Conservation (phyloP, 2,797 vertebrate genomes). For the Acanthiza pusilla region DNA sequence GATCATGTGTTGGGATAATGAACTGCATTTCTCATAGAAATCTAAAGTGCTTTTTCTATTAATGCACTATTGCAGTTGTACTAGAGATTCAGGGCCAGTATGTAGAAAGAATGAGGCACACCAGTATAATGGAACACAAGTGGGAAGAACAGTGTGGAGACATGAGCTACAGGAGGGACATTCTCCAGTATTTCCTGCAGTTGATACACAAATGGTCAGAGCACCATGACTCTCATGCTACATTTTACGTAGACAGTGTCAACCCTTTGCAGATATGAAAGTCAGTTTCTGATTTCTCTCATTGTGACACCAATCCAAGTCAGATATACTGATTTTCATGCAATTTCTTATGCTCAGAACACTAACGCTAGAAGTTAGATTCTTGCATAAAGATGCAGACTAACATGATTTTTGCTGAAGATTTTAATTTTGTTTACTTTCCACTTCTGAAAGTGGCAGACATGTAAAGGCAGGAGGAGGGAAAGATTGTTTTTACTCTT, state of each 20-base stretch:
- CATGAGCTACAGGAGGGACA: not conserved
- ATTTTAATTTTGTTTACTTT: not conserved
- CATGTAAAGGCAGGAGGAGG: not conserved
- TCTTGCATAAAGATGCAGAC: not conserved
- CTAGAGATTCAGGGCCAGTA: not conserved
- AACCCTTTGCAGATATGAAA: not conserved
- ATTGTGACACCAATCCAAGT: not conserved
- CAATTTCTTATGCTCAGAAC: not conserved
- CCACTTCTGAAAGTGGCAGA: not conserved
- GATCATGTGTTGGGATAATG: not conserved
- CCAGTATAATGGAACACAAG: accelerated
- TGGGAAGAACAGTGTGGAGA: not conserved
- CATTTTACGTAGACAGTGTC: not conserved
- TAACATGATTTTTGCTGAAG: not conserved
- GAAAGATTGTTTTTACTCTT: not conserved
- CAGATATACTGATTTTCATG: not conserved
- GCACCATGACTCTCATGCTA: accelerated
- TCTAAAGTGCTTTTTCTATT: not conserved
- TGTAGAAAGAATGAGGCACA: not conserved
- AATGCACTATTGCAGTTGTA: not conserved
- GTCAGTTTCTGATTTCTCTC: not conserved
- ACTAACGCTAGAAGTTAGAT: not conserved
- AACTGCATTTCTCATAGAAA: not conserved
- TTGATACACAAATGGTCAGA: not conserved
- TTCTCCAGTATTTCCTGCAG: not conserved